Conservation (phyloP, 2,113 vertebrate genomes). For the Eulemur rufifrons region DNA sequence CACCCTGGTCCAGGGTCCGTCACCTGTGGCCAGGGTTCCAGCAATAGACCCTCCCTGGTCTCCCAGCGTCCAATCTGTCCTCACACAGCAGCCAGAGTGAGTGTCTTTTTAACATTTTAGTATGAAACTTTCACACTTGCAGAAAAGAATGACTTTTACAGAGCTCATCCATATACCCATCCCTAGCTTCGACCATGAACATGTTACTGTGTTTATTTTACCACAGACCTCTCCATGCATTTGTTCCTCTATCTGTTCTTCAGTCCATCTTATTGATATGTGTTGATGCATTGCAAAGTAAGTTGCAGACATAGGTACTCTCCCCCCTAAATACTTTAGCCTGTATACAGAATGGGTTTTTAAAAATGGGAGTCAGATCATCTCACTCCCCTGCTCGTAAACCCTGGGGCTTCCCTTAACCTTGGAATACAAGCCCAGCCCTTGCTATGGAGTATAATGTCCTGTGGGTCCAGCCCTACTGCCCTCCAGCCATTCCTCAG, state of each 20-base stretch:
- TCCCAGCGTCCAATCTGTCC: background rate
- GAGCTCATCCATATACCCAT: rapidly evolving
- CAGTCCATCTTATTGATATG: background rate
- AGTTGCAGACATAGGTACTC: background rate
- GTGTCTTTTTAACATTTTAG: background rate
- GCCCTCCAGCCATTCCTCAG: background rate
- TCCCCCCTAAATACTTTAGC: background rate
- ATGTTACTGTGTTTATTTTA: background rate
- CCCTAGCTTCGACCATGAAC: background rate
- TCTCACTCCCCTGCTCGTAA: background rate
- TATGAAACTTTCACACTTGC: background rate
- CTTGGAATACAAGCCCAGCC: background rate
- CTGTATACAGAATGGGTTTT: background rate
- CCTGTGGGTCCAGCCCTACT: background rate
- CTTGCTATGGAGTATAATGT: background rate
- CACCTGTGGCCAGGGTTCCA: background rate
- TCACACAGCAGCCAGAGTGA: background rate
- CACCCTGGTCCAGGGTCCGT: no score
- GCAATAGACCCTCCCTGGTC: background rate
- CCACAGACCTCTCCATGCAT: background rate
- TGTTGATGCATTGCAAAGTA: background rate
- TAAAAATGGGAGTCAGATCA: background rate
- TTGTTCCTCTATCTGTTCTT: background rate
- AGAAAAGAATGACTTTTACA: background rate
- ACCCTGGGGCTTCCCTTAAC: background rate